A percentile compares a stretch with the other conserved stretches of the same genome.
Conservation (phyloP, 2,888 invertebrate genomes). For the Camptogramma bilineatum region DNA sequence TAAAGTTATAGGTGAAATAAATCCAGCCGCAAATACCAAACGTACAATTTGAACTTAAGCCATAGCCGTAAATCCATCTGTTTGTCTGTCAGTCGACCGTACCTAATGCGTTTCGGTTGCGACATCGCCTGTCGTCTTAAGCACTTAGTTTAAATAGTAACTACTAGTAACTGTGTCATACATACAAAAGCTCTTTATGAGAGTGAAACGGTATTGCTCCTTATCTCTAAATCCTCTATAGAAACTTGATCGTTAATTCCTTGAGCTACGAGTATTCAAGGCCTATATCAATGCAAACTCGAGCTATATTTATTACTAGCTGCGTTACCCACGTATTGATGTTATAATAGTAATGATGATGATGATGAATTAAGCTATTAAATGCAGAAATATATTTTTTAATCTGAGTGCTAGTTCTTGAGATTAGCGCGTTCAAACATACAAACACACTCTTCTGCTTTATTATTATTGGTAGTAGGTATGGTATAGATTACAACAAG, state of each 20-base stretch:
- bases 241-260: neutral
- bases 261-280: neutral
- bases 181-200: conserved; percentile 29
- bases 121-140: conserved; percentile 46
- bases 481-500: too few species aligned
- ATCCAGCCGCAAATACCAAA: conserved; percentile 31
- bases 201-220: conserved; percentile 11
- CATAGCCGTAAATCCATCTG: conserved; percentile 62
- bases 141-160: conserved; percentile 31
- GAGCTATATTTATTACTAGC: too few species aligned
- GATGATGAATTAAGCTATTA: too few species aligned
- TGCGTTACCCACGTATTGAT: too few species aligned
- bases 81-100: conserved; percentile 57
- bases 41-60: conserved; percentile 40
- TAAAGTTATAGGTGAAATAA: conserved; percentile 22
- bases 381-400: too few species aligned
- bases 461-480: too few species aligned
- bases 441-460: too few species aligned
- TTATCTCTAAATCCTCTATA: conserved; percentile 4
- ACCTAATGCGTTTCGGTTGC: conserved; percentile 53
- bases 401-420: too few species aligned
- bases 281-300: neutral
- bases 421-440: too few species aligned
- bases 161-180: conserved; percentile 24
- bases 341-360: too few species aligned